Evolutionary conservation across 1,140 invertebrate species (phyloP), one percentile per base, ranked within the genome.

Genomic region (Akabosia matsudoensis): DNA sequence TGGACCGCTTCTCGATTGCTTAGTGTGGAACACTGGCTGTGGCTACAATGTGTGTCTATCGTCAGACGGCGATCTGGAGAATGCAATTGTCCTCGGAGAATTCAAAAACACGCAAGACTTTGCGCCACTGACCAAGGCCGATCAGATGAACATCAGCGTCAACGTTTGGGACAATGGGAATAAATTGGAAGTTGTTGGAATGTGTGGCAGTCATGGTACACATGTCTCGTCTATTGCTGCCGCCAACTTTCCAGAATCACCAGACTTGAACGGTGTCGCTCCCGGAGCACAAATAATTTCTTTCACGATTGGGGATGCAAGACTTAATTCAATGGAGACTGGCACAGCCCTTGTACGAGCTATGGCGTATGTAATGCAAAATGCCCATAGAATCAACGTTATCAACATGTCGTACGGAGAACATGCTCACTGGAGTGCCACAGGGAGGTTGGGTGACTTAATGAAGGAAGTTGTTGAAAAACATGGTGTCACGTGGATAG

Each of bases 381-480:
- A 90, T n/a, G 84, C 86, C 74, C 83, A 87, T 64, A 85, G 83
- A 78, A 86, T 95, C 78, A 92, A 98, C 84, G 90, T 98, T 0
- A 94, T 99, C 73, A 99, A 99, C 85, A 98, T 97, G 93, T 98
- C 96, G 83, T 99, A 98, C 83, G 97, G 97, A 26, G 97, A 99
- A 86, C 92, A 93, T 82, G 88, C 93, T 18, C 91, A 96, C 85
- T 97, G 94, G 92, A 74, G 73, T 73, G 26, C 70, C 16, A 24
- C 72, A 34, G 76, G 79, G n/a, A 37, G 75, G 64, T 26, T 97
- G 64, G 92, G 93, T 61, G 91, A 95, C 75, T 85, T 96, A 79
- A 92, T 97, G 86, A 91, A 90, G 81, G 93, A 97, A 86, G 90
- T 97, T 74, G 92, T 99, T 22, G 92, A 95, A 84, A 95, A 97